Evolutionary conservation across 2,888 invertebrate genomes (phyloP).

Genomic region (Brachylomia viminalis): DNA sequence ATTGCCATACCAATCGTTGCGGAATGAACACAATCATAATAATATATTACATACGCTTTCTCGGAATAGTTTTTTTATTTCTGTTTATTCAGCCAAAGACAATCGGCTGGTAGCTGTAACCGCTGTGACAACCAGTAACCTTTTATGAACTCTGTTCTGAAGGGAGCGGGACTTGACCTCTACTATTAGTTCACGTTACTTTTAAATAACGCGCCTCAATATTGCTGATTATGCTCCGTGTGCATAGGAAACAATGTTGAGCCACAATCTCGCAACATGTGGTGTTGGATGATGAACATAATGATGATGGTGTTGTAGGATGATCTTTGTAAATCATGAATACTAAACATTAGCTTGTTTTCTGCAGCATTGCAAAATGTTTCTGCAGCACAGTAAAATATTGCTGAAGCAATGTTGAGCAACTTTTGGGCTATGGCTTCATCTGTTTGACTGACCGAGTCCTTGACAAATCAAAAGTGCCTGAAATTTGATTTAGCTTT

Average conservation of each 20-base stretch:
- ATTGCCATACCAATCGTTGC: neutral
- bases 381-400: neutral
- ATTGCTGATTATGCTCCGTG: neutral
- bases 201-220: neutral
- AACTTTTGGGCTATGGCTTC: neutral
- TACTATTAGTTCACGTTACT: neutral
- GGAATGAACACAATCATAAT: neutral
- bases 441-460: neutral
- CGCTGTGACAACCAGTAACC: slow-evolving; percentile 21
- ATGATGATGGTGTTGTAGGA: no score
- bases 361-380: no score
- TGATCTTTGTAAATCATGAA: neutral
- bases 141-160: slow-evolving; percentile 13
- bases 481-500: neutral
- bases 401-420: neutral
- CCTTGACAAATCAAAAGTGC: neutral
- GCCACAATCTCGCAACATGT: neutral
- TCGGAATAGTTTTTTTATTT: neutral
- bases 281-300: no score
- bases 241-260: neutral
- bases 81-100: neutral
- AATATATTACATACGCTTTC: neutral
- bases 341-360: neutral
- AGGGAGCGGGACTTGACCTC: neutral
- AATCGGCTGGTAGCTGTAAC: slow-evolving; percentile 13